Conservation (phyloP, 2,797 vertebrate genomes). For the Ibycter americanus region DNA sequence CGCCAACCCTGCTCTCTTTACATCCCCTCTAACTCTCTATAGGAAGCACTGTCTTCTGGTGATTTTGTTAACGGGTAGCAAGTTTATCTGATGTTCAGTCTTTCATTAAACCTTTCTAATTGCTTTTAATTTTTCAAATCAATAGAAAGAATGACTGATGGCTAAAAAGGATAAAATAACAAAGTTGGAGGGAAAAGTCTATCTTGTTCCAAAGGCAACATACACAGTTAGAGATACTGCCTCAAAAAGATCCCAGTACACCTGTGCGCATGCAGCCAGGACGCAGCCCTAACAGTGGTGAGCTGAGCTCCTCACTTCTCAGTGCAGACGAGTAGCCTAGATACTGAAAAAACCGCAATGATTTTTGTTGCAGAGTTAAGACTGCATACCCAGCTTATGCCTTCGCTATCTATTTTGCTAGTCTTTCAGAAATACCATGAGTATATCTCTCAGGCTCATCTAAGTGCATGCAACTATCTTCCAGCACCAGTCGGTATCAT, state of each 20-base stretch:
- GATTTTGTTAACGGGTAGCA: constrained; percentile 29
- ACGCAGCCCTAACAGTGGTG: neutral
- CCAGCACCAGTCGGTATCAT: neutral
- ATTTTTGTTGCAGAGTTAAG: neutral
- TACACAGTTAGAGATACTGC: neutral
- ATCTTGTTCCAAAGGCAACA: neutral
- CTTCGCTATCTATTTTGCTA: neutral
- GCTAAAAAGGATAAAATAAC: neutral
- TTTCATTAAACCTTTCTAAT: constrained; percentile 49
- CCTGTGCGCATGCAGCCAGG: neutral
- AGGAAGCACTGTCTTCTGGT: constrained; percentile 14
- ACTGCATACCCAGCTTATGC: neutral
- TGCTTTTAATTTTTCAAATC: constrained; percentile 52
- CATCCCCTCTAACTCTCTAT: neutral
- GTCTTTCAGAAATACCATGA: neutral
- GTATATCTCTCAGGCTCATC: accelerated
- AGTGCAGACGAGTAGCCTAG: neutral
- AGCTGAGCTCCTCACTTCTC: neutral
- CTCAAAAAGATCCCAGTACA: neutral
- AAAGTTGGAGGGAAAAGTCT: neutral
- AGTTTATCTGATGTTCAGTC: constrained; percentile 18
- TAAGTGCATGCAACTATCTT: neutral
- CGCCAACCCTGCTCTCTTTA: neutral
- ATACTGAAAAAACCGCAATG: neutral
- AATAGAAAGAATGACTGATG: neutral